Base-by-base conservation (phyloP, 2,797 vertebrate species). In the Cygnus olor region DNA sequence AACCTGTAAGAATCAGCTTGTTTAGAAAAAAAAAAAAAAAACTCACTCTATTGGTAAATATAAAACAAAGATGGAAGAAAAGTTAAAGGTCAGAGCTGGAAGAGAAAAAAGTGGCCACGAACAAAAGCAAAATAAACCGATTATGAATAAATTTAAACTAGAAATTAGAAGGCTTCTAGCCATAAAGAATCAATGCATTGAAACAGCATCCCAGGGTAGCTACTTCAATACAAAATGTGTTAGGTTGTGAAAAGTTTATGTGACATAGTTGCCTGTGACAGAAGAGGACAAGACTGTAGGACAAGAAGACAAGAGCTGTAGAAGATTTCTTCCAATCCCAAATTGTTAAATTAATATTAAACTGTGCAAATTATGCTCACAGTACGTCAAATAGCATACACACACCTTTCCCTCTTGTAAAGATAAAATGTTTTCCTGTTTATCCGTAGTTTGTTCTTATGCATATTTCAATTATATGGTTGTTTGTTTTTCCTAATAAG, bases 211-310 rank as follows among this genome's bases (percentile, higher is more conserved):
- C 28, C 44, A 49, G 73, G 21, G 51, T 14, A 73, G 34, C 11
- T 68, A 21, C 42, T 71, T 87, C 74, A 68, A 74, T 45, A 44
- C 88, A 40, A n/a, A 93, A 74, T 40, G 25, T 5, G 21, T 36
- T 69, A 49, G 12, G 89, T 51, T 68, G 25, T 30, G 44, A 74
- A 85, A 90, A 85, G 56, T 34, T 77, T 82, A 64, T 28, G 7
- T 60, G 71, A 94, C 79, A 91, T 89, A 80, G 86, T n/a, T 92
- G 78, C 47, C 71, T 92, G 17, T 25, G 47, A 73, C 36, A 91
- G 73, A 88, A 76, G 4, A 88, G 51, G 88, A 79, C 63, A n/a
- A 65, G 56, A 56, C 49, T 38, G 38, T 38, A 38, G 38, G 56
- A 56, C 49, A 38, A 38, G 38, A 38, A 38, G 38, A 38, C 61